phyloP scores from a whole-genome alignment of 92 coral and sea anemone genomes.

The Chrysogorgia sp. region DNA sequence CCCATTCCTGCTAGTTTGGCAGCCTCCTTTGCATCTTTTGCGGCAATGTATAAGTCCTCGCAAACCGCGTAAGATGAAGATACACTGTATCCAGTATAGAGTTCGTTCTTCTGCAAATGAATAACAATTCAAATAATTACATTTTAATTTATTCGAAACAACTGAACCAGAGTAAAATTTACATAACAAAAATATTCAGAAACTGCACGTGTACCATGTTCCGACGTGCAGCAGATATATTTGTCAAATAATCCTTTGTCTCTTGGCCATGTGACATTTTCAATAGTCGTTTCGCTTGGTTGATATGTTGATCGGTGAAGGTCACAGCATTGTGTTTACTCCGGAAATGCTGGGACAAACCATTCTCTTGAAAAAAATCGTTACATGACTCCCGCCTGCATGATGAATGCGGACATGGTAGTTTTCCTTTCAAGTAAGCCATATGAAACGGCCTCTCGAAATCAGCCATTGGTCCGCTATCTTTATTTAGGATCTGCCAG shows the following conservation, averaged over 20 bases:
- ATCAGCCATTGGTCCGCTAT: no score
- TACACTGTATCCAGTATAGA: no score
- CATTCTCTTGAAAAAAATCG: constrained; percentile 31
- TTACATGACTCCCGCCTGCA: constrained; percentile 12
- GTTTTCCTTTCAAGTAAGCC: constrained; percentile 8
- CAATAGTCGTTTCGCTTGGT: neutral
- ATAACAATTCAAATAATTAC: no score
- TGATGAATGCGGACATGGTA: constrained; percentile 16
- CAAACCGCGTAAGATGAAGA: no score
- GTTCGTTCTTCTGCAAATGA: no score
- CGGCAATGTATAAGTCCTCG: no score
- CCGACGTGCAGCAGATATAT: neutral
- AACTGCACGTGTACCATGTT: neutral
- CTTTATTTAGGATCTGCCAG: no score
- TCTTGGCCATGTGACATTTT: neutral
- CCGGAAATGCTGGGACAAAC: constrained; percentile 38
- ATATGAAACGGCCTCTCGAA: constrained; percentile 2
- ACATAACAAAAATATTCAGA: neutral
- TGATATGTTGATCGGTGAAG: constrained; percentile 12
- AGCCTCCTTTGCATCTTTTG: no score
- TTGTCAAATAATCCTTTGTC: neutral
- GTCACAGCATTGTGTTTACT: constrained; percentile 17
- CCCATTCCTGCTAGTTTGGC: no score
- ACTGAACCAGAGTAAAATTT: no score
- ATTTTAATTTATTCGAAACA: no score